phyloP scores from a whole-genome alignment of 2,888 invertebrate species.

The Entomobrya proxima region DNA sequence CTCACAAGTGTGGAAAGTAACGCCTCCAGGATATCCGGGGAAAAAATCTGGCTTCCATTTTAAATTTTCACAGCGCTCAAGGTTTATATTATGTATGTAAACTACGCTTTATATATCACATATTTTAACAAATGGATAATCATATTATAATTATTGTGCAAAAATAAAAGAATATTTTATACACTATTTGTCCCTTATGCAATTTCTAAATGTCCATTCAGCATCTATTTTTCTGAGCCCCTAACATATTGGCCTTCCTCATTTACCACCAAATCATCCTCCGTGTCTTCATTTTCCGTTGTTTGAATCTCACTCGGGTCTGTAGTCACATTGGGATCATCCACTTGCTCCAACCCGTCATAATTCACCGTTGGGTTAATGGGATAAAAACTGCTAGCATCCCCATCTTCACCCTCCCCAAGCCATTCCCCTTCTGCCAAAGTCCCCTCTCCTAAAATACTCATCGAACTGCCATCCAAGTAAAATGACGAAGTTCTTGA shows the following conservation, averaged over 20 bases:
- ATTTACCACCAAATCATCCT: slow-evolving; percentile 49
- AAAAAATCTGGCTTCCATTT: background rate
- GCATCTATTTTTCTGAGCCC: background rate
- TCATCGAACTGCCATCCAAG: background rate
- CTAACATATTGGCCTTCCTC: slow-evolving; percentile 36
- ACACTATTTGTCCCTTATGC: background rate
- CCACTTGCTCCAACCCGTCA: slow-evolving; percentile 53
- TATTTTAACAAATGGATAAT: slow-evolving; percentile 29
- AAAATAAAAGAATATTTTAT: slow-evolving; percentile 23
- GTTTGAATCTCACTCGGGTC: slow-evolving; percentile 9
- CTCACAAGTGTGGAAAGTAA: slow-evolving; percentile 7
- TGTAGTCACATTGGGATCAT: background rate
- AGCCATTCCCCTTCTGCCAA: slow-evolving; percentile 35
- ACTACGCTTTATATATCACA: background rate
- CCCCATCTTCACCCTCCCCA: slow-evolving; percentile 46
- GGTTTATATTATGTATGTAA: background rate
- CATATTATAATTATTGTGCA: background rate
- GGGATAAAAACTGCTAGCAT: slow-evolving; percentile 27
- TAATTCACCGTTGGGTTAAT: slow-evolving; percentile 32
- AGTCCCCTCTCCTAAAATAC: background rate
- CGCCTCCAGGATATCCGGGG: background rate
- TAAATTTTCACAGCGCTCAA: slow-evolving; percentile 6
- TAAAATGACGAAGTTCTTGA: background rate
- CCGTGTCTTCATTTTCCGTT: slow-evolving; percentile 45
- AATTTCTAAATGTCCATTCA: background rate